Base-by-base conservation (phyloP, 2,113 vertebrate genomes). In the Sinocyclocheilus anophthalmus region DNA sequence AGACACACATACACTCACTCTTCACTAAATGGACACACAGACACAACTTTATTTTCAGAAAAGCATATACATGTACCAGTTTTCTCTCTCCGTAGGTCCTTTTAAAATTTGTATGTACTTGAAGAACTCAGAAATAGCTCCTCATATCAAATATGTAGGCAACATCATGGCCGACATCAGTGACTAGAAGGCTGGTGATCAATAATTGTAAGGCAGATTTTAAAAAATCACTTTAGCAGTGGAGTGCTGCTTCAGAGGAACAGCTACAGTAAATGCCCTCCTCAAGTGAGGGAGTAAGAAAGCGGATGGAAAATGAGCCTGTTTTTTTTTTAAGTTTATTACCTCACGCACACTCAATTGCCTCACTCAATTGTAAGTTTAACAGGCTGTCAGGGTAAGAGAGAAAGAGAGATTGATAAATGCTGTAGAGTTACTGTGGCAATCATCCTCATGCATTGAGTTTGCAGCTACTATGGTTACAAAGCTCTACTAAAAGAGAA, bases 71-170 rank as follows among this genome's bases (percentile, higher is more conserved):
- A 22, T 61, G 20, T 2, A 9, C 11, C 61, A 67, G 14, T 63
- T 22, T 48, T 76, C 37, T 78, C 48, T 87, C 85, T 89, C 42
- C 42, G 7, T 77, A 57, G 75, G 84, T 86, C 78, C 90, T 92
- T 91, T 93, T 93, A 85, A 94, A 94, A 94, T 93, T 95, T 94
- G 94, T 87, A 95, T 95, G 90, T 78, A 85, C 90, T 93, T 92
- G 92, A 94, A 94, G 93, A 93, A 93, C 91, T 93, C 92, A 94
- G 91, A 95, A 95, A 95, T 95, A 95, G 93, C 93, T 90, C 88
- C 83, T 87, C 24, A 85, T 94, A 95, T 95, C 92, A 95, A 95
- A 95, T 95, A 94, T 95, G 93, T 94, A 95, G 92, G 87, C 88
- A 94, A 88, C 92, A 90, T 92, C 90, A 92, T 89, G 90, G 91